Conservation (phyloP, 2,797 vertebrate species). For the Alcedo atthis region DNA sequence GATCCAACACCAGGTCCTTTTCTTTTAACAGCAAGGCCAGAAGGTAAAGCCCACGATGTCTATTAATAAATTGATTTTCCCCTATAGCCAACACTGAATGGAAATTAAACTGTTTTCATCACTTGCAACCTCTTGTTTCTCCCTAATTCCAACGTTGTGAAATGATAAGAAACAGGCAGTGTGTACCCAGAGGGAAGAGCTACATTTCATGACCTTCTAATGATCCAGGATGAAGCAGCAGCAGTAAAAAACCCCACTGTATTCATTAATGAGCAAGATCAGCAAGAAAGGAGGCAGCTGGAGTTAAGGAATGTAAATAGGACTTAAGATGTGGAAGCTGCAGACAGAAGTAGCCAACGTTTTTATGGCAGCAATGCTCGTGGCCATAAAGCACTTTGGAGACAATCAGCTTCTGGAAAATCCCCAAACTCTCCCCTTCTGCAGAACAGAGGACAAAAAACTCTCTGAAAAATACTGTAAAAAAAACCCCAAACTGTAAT, state of each 20-base stretch:
- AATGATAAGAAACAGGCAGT: conserved; percentile 50
- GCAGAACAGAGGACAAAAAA: background rate
- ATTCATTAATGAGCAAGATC: conserved; percentile 37
- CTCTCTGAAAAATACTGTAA: background rate
- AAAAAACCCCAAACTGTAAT: background rate
- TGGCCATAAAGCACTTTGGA: background rate
- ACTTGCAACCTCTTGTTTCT: conserved; percentile 45
- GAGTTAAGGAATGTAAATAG: conserved; percentile 8
- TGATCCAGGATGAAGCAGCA: conserved; percentile 44
- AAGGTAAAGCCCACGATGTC: background rate
- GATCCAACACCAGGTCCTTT: background rate
- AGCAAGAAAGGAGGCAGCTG: conserved; percentile 19
- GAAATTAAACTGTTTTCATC: conserved; percentile 43
- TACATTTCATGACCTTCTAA: conserved; percentile 46
- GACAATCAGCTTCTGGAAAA: background rate
- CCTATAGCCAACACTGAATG: conserved; percentile 4
- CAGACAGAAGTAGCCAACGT: background rate
- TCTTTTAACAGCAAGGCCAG: background rate
- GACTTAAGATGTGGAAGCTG: background rate
- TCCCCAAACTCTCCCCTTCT: background rate
- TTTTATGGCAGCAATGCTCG: background rate
- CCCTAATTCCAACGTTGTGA: conserved; percentile 47
- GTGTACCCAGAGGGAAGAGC: conserved; percentile 39
- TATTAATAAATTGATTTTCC: background rate
- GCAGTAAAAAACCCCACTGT: conserved; percentile 23